phyloP scores from a whole-genome alignment of 2,797 vertebrate species.

The Psittacula echo region DNA sequence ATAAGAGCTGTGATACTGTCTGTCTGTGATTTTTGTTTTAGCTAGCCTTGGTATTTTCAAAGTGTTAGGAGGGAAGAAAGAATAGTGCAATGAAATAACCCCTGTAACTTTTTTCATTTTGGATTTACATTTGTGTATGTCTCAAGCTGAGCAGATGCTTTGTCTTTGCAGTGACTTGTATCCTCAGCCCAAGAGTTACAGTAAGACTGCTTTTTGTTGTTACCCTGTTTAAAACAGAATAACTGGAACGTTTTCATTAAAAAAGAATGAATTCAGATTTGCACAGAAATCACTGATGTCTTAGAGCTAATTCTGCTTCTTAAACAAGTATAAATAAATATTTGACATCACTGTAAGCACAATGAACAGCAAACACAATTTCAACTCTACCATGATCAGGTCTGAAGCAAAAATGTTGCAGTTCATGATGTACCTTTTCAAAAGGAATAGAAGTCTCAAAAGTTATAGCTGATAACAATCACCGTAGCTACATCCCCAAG shows the following conservation, averaged over 20 bases:
- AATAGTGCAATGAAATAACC: neutral
- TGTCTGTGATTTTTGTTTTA: neutral
- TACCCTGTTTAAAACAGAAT: neutral
- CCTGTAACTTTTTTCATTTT: neutral
- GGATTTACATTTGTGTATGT: neutral
- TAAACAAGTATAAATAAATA: slow-evolving; percentile 1
- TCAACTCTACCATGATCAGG: neutral
- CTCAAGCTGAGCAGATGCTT: neutral
- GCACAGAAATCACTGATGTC: neutral
- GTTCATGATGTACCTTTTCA: neutral
- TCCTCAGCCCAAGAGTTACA: neutral
- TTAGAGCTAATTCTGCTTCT: neutral
- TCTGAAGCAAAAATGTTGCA: neutral
- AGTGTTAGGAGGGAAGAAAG: neutral
- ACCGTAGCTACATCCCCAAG: neutral
- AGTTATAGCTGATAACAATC: neutral
- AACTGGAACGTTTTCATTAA: neutral
- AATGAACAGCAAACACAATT: neutral
- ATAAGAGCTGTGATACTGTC: neutral
- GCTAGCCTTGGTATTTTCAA: neutral
- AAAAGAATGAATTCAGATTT: neutral
- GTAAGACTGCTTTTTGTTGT: neutral
- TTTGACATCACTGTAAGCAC: neutral
- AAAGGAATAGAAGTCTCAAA: neutral
- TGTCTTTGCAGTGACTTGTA: neutral